Base-by-base conservation (phyloP, 2,113 vertebrate species). In the Caracal caracal region DNA sequence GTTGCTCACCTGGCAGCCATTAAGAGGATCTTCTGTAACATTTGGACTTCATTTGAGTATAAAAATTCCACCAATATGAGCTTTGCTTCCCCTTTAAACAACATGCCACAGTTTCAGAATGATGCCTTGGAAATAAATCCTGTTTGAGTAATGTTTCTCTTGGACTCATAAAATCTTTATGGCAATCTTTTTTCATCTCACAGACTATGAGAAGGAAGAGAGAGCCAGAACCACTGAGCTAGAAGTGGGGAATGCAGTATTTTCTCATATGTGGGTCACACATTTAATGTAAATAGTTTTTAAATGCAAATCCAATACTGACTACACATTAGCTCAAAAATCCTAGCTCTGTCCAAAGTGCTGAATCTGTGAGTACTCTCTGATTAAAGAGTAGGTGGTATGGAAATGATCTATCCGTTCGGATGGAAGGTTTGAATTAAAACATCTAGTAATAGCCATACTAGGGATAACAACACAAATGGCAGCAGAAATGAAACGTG, bases 101-200 rank as follows among this genome's bases (percentile, higher is more conserved):
- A 89, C 87, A 68, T 78, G 92, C 40, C 79, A 84, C 17, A 3
- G 53, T 68, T 96, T 94, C 89, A 92, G 75, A 94, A 84, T 90
- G 94, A 93, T 61, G 70, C 80, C 84, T 97, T 93, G 84, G 95
- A 97, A 97, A 97, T 97, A 97, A 96, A 90, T 96, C 83, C 95
- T 90, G 61, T 76, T 95, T 95, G 94, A 98, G 93, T 96, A 95
- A 95, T 94, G 92, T 96, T 97, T 98, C 97, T 98, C 73, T 97
- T 96, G 96, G 89, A 95, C 84, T 97, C 96, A 90, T 97, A 97
- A 98, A 98, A 97, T 95, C 96, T 97, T 98, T 94, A 98, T 97
- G 90, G 93, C 80, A 89, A 33, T 88, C 92, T 97, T 95, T 97
- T 87, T 89, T 96, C 93, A 78, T 95, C 83, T 84, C 87, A 71